These are phyloP conservation scores for Nothoprocta perdicaria DNA, from an alignment of 2,113 vertebrate genomes.

Conservation along the genomic window DNA sequence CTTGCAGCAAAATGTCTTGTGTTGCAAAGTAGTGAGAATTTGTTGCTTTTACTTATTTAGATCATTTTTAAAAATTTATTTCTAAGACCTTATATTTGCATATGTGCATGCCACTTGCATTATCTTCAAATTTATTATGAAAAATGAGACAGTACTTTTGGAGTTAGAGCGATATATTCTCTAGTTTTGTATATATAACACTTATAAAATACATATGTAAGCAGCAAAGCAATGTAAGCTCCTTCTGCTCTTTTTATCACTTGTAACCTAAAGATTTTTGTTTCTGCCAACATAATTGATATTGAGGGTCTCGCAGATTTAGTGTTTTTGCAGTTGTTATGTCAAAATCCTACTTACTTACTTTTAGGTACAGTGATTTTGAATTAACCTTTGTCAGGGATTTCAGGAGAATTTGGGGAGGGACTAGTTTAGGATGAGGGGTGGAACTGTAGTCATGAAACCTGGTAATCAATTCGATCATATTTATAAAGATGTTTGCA, in stretches of 20 bases:
- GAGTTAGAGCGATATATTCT: conserved; percentile 38
- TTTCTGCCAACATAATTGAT: conserved; percentile 63
- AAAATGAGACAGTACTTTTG: conserved; percentile 35
- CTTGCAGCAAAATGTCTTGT: not conserved
- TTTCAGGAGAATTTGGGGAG: conserved; percentile 22
- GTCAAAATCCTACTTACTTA: conserved; percentile 28
- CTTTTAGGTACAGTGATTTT: conserved; percentile 23
- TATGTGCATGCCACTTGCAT: conserved; percentile 9
- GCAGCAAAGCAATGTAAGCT: conserved; percentile 47
- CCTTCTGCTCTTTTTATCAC: conserved; percentile 63
- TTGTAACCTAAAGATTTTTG: conserved; percentile 54
- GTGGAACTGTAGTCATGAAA: not conserved
- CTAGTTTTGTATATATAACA: conserved; percentile 28
- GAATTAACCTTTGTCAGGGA: not conserved
- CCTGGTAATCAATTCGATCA: not conserved
- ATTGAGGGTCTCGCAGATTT: conserved; percentile 51
- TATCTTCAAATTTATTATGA: not conserved
- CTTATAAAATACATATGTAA: conserved; percentile 61
- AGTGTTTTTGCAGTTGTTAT: conserved; percentile 28
- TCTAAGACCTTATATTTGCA: conserved; percentile 10
- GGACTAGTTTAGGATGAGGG: not conserved
- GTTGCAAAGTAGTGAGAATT: not conserved
- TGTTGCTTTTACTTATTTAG: not conserved
- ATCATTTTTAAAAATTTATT: conserved; percentile 11
- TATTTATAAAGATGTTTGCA: not conserved